phyloP scores from a whole-genome alignment of 2,797 vertebrate genomes.

The Rachycentron canadum region DNA sequence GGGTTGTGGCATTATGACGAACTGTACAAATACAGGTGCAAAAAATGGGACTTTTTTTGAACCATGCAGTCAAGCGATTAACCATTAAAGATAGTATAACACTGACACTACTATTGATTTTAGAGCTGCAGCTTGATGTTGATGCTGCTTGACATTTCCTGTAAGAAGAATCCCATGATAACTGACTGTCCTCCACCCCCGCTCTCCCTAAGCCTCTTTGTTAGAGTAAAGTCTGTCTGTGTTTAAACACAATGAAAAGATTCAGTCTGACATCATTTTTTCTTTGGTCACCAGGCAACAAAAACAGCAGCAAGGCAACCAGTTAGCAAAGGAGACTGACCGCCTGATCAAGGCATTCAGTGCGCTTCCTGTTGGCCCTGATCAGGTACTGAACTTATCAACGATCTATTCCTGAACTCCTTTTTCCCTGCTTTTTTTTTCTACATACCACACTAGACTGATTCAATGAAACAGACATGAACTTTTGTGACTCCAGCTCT shows the following conservation, averaged over 20 bases:
- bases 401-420: background rate
- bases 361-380: conserved; percentile 88
- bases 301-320: conserved; percentile 93
- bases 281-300: conserved; percentile 88
- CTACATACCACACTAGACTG: no score
- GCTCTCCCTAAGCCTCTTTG: background rate
- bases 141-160: background rate
- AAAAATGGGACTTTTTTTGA: background rate
- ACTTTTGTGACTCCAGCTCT: background rate
- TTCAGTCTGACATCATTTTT: conserved; percentile 1
- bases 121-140: background rate
- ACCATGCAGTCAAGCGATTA: background rate
- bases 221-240: background rate
- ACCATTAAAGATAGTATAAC: background rate
- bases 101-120: background rate
- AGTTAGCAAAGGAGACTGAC: conserved; percentile 96
- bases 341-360: conserved; percentile 93
- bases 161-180: background rate
- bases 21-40: background rate
- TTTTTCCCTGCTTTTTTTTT: background rate
- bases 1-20: background rate
- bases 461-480: background rate
- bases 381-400: conserved; percentile 87
- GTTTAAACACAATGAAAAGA: background rate
- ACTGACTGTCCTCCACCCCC: background rate